Evolutionary conservation across 2,113 vertebrate species (phyloP), one percentile per base, ranked within the genome.

Genomic region (Herpailurus yagouaroundi): DNA sequence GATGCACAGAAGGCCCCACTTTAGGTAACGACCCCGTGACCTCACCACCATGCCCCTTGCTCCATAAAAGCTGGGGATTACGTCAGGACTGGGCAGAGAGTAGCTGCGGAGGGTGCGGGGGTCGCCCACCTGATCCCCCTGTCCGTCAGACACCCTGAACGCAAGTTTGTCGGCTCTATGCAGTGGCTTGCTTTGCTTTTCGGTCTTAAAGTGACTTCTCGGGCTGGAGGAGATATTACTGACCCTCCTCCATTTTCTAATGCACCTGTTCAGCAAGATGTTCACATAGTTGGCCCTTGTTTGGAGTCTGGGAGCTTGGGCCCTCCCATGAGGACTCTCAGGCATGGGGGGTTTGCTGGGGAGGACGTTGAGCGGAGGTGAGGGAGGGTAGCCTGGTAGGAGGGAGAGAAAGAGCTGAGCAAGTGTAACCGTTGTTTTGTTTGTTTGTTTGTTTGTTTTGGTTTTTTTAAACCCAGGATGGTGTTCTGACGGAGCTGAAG

Each of bases 281-380:
- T 81, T 57, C 25, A 27, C 13, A 23, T 38, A 38, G 3, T 81
- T 38, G 52, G 52, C 21, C 79, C 52, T 80, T 27, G 52, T 13
- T 15, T 14, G 4, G 33, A n/a, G 52, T 36, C 21, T 57, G n/a
- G 79, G 52, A 57, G 31, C 31, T n/a, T 18, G 57, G 36, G 15
- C 29, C 16, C 38, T 80, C 12, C 36, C 19, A 5, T 7, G 19
- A 50, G 14, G 86, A 14, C 71, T 63, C 10, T 52, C 41, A 21
- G 0, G 12, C 9, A 0, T 31, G 27, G 0, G 8, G 8, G 31
- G 31, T 33, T 50, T 52, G 31, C 48, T 21, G 48, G 48, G 27
- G 29, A 48, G 29, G 33, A 7, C 10, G 19, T 25, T 81, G 7
- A 55, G 74, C 19, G 73, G 74, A 81, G 81, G 36, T 29, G 7